These are phyloP conservation scores for Tillus elongatus DNA, from an alignment of 2,888 invertebrate genomes.

Conservation along the genomic window DNA sequence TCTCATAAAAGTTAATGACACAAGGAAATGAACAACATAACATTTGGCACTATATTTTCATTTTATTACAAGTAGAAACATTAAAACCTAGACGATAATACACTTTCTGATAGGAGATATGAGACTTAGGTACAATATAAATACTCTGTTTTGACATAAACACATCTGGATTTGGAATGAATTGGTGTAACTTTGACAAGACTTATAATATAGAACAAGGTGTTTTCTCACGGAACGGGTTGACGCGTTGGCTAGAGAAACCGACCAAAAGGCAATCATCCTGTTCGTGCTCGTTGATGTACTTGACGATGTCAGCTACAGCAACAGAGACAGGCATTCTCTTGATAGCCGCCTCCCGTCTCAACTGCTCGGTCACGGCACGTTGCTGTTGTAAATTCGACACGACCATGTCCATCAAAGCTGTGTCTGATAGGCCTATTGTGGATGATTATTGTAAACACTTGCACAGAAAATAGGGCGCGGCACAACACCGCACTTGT, in stretches of 20 bases:
- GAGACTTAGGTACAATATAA: too few relatives aligned
- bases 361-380: conserved; percentile 84
- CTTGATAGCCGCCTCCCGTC: conserved; percentile 82
- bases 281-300: conserved; percentile 80
- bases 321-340: conserved; percentile 82
- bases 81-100: too few relatives aligned
- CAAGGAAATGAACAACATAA: too few relatives aligned
- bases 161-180: too few relatives aligned
- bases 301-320: conserved; percentile 87
- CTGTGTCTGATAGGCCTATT: conserved; percentile 83
- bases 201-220: conserved; percentile 74
- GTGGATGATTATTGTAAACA: conserved; percentile 38
- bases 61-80: too few relatives aligned
- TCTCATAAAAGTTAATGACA: too few relatives aligned
- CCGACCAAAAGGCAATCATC: conserved; percentile 90
- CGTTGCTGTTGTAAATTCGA: conserved; percentile 90
- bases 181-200: too few relatives aligned
- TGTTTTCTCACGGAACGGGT: conserved; percentile 91
- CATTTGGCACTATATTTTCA: too few relatives aligned
- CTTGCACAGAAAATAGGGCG: not conserved
- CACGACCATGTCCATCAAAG: conserved; percentile 89
- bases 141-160: too few relatives aligned
- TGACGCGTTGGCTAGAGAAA: conserved; percentile 88
- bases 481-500: too few relatives aligned
- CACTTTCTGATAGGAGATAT: too few relatives aligned